These are phyloP conservation scores for Empis stercorea DNA, from an alignment of 2,888 invertebrate species.

Conservation along the genomic window DNA sequence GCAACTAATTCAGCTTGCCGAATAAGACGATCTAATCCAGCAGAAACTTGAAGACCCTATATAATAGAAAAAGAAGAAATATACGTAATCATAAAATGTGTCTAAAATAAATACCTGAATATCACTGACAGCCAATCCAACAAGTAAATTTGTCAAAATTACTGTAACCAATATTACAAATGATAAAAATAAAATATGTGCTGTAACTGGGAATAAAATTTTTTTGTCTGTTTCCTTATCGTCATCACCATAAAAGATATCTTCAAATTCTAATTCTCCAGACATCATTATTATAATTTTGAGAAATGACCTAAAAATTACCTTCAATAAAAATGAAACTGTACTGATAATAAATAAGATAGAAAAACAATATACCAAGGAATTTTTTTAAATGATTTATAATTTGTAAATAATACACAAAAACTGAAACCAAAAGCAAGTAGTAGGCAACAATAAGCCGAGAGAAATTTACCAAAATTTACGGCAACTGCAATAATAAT, in stretches of 20 bases:
- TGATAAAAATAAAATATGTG: slow-evolving; percentile 60
- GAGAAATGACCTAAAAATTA: slow-evolving; percentile 38
- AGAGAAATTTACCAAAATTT: slow-evolving; percentile 68
- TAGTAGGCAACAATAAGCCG: slow-evolving; percentile 67
- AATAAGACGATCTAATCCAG: slow-evolving; percentile 65
- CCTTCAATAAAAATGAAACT: not conserved
- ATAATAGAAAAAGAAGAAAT: not conserved
- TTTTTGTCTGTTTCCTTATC: slow-evolving; percentile 19
- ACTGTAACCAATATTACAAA: slow-evolving; percentile 71
- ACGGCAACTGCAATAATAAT: slow-evolving; percentile 61
- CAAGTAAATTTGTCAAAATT: slow-evolving; percentile 68
- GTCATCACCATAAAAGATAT: slow-evolving; percentile 56
- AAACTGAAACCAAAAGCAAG: slow-evolving; percentile 71
- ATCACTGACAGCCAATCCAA: slow-evolving; percentile 76
- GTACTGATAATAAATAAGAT: not conserved
- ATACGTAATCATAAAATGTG: not conserved
- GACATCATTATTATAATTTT: slow-evolving; percentile 84
- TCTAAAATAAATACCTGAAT: slow-evolving; percentile 43
- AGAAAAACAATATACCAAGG: slow-evolving; percentile 21
- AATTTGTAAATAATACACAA: slow-evolving; percentile 67
- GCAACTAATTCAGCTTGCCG: slow-evolving; percentile 72
- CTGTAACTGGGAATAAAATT: slow-evolving; percentile 55
- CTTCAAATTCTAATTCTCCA: slow-evolving; percentile 73
- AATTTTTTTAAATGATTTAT: slow-evolving; percentile 54
- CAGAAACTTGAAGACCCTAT: slow-evolving; percentile 60